phyloP scores from a whole-genome alignment of 1,140 invertebrate species.

The Lanistes nyassanus region DNA sequence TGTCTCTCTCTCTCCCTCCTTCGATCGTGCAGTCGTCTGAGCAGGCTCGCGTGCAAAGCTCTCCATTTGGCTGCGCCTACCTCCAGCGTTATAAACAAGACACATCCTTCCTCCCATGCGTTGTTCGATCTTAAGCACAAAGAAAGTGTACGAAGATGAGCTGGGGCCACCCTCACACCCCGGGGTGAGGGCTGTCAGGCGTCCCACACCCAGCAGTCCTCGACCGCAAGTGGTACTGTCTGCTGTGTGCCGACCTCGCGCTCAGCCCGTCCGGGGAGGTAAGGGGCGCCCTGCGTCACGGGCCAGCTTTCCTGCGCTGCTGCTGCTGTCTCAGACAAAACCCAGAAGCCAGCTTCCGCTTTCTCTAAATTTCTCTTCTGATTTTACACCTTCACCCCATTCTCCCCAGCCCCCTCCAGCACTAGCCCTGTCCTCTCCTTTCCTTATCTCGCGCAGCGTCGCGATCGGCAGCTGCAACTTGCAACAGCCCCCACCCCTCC shows the following conservation, averaged over 20 bases:
- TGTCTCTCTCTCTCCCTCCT: background rate
- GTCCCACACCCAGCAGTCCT: background rate
- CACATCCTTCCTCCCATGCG: background rate
- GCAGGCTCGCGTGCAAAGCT: background rate
- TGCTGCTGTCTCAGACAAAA: background rate
- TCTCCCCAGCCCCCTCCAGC: background rate
- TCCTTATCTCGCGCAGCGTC: slow-evolving; percentile 2
- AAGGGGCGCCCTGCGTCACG: background rate
- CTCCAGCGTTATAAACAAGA: too few species aligned
- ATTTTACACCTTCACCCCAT: background rate
- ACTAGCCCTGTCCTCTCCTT: background rate
- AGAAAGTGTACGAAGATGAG: too few species aligned
- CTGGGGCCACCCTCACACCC: too few species aligned
- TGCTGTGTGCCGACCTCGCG: background rate
- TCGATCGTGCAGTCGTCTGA: background rate
- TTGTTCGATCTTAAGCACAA: background rate
- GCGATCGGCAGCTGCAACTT: background rate
- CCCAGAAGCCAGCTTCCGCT: background rate
- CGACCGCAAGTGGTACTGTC: too few species aligned
- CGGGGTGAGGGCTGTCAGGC: too few species aligned
- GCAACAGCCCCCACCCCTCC: background rate
- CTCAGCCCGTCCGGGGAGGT: background rate
- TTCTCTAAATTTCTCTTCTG: background rate
- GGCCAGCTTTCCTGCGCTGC: background rate
- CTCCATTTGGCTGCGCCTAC: background rate